Evolutionary conservation across 2,888 invertebrate species (phyloP).

Genomic region (Rhyacophila evoluta): DNA sequence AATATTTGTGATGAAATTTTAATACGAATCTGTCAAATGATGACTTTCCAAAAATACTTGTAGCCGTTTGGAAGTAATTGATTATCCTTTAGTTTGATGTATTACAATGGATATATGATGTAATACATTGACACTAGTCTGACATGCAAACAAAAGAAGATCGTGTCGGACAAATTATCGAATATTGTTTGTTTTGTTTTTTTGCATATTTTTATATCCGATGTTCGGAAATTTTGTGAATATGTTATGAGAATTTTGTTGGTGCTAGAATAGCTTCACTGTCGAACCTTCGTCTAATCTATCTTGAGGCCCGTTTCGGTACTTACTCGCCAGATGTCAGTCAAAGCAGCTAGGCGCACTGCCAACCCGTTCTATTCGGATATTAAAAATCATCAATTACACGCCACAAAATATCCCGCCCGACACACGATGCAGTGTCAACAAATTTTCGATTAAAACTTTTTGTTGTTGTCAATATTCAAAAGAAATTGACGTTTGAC

Average conservation of each 20-base stretch:
- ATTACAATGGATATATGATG: neutral
- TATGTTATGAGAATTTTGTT: neutral
- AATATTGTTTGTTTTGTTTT: neutral
- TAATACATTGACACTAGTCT: neutral
- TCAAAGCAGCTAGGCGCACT: constrained; percentile 1
- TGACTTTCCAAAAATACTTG: too few relatives aligned
- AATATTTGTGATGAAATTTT: too few relatives aligned
- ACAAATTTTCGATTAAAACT: neutral
- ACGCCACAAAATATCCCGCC: neutral
- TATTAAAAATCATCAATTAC: constrained; percentile 32
- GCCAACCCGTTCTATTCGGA: neutral
- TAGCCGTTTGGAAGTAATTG: neutral
- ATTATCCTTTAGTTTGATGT: constrained; percentile 2
- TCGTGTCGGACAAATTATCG: neutral
- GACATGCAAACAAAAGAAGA: constrained; percentile 5
- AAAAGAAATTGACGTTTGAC: too few relatives aligned
- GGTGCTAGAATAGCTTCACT: neutral
- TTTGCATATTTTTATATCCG: neutral
- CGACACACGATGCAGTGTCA: neutral
- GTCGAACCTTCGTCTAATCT: constrained; percentile 28
- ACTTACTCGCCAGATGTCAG: constrained; percentile 6
- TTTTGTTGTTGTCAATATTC: too few relatives aligned
- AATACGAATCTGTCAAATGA: too few relatives aligned
- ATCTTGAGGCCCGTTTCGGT: neutral
- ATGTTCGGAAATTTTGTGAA: neutral